Conservation (phyloP, 1,140 invertebrate species). For the Procambarus virginalis region DNA sequence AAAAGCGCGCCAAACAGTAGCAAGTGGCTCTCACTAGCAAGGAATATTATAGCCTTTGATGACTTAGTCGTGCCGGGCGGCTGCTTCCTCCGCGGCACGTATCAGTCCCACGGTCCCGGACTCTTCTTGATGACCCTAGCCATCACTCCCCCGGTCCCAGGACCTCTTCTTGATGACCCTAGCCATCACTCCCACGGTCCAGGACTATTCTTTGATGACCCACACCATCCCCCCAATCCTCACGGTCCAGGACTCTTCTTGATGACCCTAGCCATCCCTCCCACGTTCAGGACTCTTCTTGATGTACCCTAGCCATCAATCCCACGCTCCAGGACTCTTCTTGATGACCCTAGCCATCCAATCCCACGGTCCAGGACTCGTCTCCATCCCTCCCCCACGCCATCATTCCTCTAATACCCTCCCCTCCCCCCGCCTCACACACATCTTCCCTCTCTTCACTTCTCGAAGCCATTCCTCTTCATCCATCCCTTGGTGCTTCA, state of each 20-base stretch:
- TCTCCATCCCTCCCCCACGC: neutral
- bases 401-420: neutral
- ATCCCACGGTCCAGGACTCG: neutral
- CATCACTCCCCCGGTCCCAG: too few relatives aligned
- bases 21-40: neutral
- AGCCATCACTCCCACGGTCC: too few relatives aligned
- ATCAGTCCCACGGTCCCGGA: too few relatives aligned
- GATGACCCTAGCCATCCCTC: neutral
- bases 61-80: neutral
- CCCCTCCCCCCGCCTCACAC: neutral
- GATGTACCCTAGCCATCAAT: too few relatives aligned
- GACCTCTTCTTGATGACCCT: too few relatives aligned
- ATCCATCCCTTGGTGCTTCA: neutral
- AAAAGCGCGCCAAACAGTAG: conserved; percentile 20
- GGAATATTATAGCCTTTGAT: neutral
- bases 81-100: too few relatives aligned
- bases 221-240: too few relatives aligned
- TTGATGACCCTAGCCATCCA: too few relatives aligned
- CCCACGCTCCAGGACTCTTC: too few relatives aligned
- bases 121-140: too few relatives aligned
- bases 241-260: neutral
- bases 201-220: too few relatives aligned
- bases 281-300: too few relatives aligned
- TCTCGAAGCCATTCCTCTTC: neutral
- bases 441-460: neutral